Conservation (phyloP, 2,888 invertebrate genomes). For the Dinocampus coccinellae region DNA sequence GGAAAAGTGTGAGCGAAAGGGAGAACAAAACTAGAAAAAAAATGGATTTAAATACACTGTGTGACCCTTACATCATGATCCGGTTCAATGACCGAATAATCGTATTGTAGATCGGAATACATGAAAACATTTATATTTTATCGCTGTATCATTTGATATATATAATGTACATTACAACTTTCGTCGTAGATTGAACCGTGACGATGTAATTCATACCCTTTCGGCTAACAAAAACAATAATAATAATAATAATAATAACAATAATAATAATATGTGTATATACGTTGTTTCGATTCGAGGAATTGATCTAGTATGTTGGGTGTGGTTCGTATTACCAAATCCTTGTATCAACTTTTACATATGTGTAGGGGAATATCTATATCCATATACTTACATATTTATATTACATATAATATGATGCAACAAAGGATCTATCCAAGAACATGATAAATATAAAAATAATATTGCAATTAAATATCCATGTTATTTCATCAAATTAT, state of each 20-base stretch:
- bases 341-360: background rate
- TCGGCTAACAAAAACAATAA: too few species aligned
- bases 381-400: too few species aligned
- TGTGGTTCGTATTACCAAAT: conserved; percentile 34
- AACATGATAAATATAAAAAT: conserved; percentile 27
- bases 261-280: background rate
- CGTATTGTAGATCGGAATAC: background rate
- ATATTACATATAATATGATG: conserved; percentile 5
- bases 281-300: conserved; percentile 19
- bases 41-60: background rate
- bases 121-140: conserved; percentile 13
- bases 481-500: background rate
- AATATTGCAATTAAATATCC: too few species aligned
- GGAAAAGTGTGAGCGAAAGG: background rate
- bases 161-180: background rate
- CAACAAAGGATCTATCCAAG: conserved; percentile 12
- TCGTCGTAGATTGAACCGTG: conserved; percentile 11
- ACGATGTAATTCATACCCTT: conserved; percentile 16
- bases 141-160: background rate
- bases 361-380: too few species aligned
- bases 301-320: conserved; percentile 36
- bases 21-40: too few species aligned
- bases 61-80: background rate
- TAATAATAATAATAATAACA: too few species aligned
- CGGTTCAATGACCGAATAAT: conserved; percentile 3